Conservation (phyloP, 2,797 vertebrate genomes). For the Gila robusta region DNA sequence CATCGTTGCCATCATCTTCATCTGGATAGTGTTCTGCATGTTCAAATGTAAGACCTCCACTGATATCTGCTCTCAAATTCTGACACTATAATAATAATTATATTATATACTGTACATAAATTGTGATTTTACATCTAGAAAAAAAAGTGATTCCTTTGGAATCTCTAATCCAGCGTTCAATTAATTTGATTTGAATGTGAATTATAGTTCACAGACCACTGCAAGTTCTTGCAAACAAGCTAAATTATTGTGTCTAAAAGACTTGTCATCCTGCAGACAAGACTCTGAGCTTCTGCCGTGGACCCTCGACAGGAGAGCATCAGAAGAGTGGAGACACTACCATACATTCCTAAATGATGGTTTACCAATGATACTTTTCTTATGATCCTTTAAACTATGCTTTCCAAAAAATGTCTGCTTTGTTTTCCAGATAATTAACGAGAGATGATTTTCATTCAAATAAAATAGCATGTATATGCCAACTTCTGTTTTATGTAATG, state of each 20-base stretch:
- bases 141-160: not conserved
- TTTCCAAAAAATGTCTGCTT: not conserved
- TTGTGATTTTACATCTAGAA: not conserved
- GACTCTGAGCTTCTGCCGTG: not conserved
- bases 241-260: not conserved
- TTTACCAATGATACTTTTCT: not conserved
- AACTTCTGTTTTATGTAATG: not conserved
- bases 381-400: not conserved
- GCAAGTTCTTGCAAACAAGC: not conserved
- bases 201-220: not conserved
- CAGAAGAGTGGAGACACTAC: not conserved
- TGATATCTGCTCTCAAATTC: not conserved
- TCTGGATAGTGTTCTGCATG: not conserved
- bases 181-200: not conserved
- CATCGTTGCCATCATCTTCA: not conserved
- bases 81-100: not conserved
- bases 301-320: not conserved
- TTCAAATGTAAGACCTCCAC: not conserved
- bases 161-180: not conserved
- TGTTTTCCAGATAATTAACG: not conserved
- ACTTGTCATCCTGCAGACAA: not conserved
- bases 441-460: not conserved
- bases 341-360: not conserved
- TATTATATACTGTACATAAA: not conserved
- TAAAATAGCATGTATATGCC: not conserved